A percentile compares a stretch with the other conserved stretches of the same genome.
phyloP scores from a whole-genome alignment of 2,888 invertebrate species.

The Caenorhabditis zanzibari region DNA sequence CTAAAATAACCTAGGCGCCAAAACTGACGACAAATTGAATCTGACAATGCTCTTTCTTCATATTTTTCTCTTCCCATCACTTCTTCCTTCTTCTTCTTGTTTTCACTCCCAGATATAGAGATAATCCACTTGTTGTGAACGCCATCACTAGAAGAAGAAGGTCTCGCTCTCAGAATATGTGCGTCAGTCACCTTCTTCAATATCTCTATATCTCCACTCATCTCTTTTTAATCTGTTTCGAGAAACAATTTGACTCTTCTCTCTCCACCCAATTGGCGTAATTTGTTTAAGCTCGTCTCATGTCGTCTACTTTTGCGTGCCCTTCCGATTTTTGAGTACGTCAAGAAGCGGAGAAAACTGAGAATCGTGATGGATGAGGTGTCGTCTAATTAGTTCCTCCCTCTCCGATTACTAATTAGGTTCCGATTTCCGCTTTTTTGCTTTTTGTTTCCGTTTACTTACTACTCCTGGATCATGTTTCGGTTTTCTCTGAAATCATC shows the following conservation, averaged over 20 bases:
- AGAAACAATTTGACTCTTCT: constrained; percentile 49
- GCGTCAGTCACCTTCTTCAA: constrained; percentile 40
- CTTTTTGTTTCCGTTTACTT: constrained; percentile 2
- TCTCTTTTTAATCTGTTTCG: constrained; percentile 56
- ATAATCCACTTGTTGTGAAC: constrained; percentile 63
- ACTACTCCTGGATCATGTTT: background rate
- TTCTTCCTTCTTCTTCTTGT: constrained; percentile 4
- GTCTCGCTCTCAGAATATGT: constrained; percentile 16
- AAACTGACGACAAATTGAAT: constrained; percentile 42
- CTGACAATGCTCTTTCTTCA: constrained; percentile 34
- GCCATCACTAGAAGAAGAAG: constrained; percentile 6
- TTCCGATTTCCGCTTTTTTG: constrained; percentile 45
- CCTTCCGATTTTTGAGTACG: constrained; percentile 20
- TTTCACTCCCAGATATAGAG: constrained; percentile 37
- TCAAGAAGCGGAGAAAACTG: constrained; percentile 28
- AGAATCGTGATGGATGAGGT: constrained; percentile 6
- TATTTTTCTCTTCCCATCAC: background rate
- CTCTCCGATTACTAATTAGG: constrained; percentile 53
- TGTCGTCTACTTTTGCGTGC: background rate
- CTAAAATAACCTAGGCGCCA: constrained; percentile 38
- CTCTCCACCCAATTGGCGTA: constrained; percentile 16
- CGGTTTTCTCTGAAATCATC: constrained; percentile 17
- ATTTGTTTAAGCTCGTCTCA: constrained; percentile 17
- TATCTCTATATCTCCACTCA: constrained; percentile 20
- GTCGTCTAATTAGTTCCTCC: constrained; percentile 37